Conservation (phyloP, 2,888 invertebrate genomes). For the Sarcophaga carnaria region DNA sequence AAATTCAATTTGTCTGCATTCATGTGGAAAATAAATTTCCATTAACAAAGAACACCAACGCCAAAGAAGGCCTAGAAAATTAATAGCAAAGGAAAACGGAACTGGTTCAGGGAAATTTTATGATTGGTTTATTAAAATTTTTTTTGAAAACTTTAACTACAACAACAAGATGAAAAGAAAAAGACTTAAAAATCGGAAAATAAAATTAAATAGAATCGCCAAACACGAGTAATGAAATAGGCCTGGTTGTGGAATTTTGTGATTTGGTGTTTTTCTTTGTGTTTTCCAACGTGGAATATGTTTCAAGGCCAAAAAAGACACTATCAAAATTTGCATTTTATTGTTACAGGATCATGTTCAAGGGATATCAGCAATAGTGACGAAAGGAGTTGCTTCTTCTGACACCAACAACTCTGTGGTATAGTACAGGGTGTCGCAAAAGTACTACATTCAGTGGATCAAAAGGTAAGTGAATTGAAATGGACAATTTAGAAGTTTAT, state of each 20-base stretch:
- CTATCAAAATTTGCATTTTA: constrained; percentile 46
- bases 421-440: background rate
- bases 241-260: too few relatives aligned
- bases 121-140: constrained; percentile 21
- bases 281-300: constrained; percentile 17
- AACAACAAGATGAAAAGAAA: background rate
- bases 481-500: too few relatives aligned
- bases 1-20: constrained; percentile 66
- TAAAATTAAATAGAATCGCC: background rate
- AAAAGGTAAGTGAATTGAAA: too few relatives aligned
- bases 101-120: constrained; percentile 3
- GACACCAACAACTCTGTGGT: constrained; percentile 15
- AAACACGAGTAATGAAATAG: too few relatives aligned
- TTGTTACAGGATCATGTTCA: constrained; percentile 35
- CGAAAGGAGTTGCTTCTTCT: background rate
- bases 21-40: constrained; percentile 61
- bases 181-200: background rate
- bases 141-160: constrained; percentile 8
- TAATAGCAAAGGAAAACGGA: background rate
- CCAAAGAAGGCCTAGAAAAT: background rate
- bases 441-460: too few relatives aligned
- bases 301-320: constrained; percentile 46
- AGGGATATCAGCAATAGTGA: background rate
- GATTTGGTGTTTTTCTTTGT: too few relatives aligned
- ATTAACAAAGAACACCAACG: background rate